Conservation (phyloP, 2,888 invertebrate genomes). For the Macrosiphum euphorbiae region DNA sequence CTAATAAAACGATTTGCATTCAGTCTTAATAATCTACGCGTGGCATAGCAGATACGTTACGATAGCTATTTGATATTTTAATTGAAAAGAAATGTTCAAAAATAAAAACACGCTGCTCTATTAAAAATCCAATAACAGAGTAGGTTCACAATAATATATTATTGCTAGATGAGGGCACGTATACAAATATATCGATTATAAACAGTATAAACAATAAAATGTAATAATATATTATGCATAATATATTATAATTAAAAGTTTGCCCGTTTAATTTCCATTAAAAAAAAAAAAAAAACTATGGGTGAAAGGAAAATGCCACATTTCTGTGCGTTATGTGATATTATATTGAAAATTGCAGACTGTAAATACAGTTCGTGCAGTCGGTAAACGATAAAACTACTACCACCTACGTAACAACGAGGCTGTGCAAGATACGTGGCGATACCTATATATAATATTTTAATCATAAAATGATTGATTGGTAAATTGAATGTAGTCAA, state of each 20-base stretch:
- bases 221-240: background rate
- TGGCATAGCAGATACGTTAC: background rate
- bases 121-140: background rate
- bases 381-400: background rate
- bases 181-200: background rate
- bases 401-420: background rate
- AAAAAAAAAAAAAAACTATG: background rate
- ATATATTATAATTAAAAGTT: background rate
- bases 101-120: background rate
- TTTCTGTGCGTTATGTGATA: background rate
- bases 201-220: background rate
- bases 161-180: background rate
- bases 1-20: background rate
- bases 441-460: background rate
- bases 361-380: background rate
- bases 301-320: conserved; percentile 33
- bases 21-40: background rate
- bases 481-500: background rate
- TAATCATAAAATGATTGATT: background rate
- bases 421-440: background rate
- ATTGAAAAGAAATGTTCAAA: background rate
- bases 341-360: background rate
- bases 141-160: background rate
- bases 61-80: background rate
- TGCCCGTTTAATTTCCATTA: background rate